These are phyloP conservation scores for Heteromormyrus szaboi DNA, from an alignment of 2,797 vertebrate genomes.

Conservation along the genomic window DNA sequence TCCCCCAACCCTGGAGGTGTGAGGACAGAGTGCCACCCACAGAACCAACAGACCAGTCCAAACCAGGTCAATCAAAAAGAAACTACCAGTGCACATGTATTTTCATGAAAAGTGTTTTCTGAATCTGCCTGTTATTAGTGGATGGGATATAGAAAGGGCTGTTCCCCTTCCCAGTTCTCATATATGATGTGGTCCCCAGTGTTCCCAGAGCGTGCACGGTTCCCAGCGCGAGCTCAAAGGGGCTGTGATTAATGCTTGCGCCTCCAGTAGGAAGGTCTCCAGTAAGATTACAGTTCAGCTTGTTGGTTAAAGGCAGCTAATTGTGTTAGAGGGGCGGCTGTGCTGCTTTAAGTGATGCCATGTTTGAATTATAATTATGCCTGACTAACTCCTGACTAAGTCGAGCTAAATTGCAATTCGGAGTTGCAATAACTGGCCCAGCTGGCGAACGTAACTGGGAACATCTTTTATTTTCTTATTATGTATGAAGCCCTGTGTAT, in stretches of 20 bases:
- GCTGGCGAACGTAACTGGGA: not conserved
- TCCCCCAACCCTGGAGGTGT: not conserved
- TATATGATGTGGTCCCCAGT: constrained; percentile 14
- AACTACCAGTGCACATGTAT: not conserved
- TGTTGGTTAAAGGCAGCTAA: not conserved
- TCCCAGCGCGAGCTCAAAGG: not conserved
- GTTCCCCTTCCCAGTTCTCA: not conserved
- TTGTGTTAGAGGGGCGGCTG: not conserved
- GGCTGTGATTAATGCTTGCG: not conserved
- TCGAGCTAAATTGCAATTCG: not conserved
- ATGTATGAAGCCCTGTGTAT: not conserved
- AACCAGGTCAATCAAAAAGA: not conserved
- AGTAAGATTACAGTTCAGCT: not conserved
- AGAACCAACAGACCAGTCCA: not conserved
- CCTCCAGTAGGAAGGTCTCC: not conserved
- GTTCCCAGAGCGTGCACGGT: not conserved
- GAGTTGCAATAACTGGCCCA: not conserved
- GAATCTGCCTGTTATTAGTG: constrained; percentile 1
- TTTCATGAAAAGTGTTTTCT: not conserved
- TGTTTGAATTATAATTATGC: not conserved
- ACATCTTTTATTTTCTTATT: not conserved
- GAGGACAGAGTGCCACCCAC: not conserved
- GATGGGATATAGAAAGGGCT: not conserved
- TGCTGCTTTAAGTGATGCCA: not conserved
- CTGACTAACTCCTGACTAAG: constrained; percentile 11